phyloP scores from a whole-genome alignment of 2,888 invertebrate species.

The Lasiommata megera region DNA sequence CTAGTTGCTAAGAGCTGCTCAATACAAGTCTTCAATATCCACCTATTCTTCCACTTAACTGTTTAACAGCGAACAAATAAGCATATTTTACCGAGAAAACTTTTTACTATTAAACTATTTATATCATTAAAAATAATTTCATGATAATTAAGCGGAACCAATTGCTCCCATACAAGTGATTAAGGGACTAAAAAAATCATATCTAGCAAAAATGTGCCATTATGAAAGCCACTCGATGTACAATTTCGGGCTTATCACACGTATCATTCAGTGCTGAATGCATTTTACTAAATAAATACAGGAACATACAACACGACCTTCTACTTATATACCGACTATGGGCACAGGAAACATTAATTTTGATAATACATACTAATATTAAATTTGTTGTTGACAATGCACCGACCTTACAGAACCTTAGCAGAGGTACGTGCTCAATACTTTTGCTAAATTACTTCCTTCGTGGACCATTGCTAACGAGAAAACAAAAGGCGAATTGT shows the following conservation, averaged over 20 bases:
- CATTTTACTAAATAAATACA: not conserved
- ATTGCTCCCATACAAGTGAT: too few species aligned
- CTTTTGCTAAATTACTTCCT: conserved; percentile 71
- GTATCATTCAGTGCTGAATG: not conserved
- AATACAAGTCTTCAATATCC: too few species aligned
- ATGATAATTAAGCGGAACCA: too few species aligned
- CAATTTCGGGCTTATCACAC: not conserved
- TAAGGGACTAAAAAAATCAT: too few species aligned
- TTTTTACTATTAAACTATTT: too few species aligned
- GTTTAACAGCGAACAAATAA: too few species aligned
- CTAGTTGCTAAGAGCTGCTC: too few species aligned
- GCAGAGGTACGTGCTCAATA: conserved; percentile 66
- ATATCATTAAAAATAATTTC: too few species aligned
- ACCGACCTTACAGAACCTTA: conserved; percentile 61
- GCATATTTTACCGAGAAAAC: too few species aligned
- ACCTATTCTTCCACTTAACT: too few species aligned
- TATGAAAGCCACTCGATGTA: too few species aligned
- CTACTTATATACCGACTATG: not conserved
- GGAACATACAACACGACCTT: not conserved
- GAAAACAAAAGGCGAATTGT: conserved; percentile 52
- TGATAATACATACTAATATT: conserved; percentile 7
- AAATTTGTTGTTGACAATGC: conserved; percentile 45
- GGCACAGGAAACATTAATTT: conserved; percentile 11
- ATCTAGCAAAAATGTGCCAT: too few species aligned
- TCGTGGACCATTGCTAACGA: conserved; percentile 44